phyloP scores from a whole-genome alignment of 2,113 vertebrate species.

The Elgaria multicarinata region DNA sequence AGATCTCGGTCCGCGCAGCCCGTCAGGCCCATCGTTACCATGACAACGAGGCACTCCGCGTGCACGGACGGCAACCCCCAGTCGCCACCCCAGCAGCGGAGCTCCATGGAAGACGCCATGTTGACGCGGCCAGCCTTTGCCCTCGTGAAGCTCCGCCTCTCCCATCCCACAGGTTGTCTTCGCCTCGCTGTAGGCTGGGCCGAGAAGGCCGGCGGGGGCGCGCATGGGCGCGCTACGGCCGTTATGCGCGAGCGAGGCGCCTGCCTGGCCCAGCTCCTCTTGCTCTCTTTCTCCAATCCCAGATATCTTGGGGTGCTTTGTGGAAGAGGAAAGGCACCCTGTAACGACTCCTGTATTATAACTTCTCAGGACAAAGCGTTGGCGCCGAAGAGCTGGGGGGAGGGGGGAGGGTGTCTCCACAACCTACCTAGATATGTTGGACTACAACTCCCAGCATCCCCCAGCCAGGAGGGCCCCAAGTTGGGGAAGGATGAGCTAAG shows the following conservation, averaged over 20 bases:
- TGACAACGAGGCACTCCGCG: slow-evolving; percentile 88
- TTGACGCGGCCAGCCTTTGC: slow-evolving; percentile 61
- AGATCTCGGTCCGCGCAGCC: background rate
- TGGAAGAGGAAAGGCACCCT: background rate
- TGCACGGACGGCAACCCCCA: slow-evolving; percentile 95
- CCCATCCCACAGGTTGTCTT: background rate
- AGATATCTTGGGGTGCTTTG: background rate
- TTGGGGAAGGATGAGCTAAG: no score
- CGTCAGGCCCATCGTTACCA: slow-evolving; percentile 80
- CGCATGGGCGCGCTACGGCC: background rate
- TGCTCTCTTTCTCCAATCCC: no score
- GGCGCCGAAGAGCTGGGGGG: background rate
- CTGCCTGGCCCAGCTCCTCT: no score
- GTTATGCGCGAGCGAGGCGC: background rate
- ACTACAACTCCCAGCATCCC: no score
- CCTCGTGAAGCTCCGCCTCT: slow-evolving; percentile 24
- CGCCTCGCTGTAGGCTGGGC: background rate
- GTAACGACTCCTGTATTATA: background rate
- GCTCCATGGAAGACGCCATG: slow-evolving; percentile 93
- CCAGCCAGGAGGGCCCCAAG: no score
- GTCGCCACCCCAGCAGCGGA: slow-evolving; percentile 92
- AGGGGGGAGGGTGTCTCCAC: no score
- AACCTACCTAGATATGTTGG: background rate
- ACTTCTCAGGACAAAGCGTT: background rate
- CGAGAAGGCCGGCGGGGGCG: no score